These are phyloP conservation scores for Pteromalus puparum DNA, from an alignment of 1,140 invertebrate species.

Conservation along the genomic window DNA sequence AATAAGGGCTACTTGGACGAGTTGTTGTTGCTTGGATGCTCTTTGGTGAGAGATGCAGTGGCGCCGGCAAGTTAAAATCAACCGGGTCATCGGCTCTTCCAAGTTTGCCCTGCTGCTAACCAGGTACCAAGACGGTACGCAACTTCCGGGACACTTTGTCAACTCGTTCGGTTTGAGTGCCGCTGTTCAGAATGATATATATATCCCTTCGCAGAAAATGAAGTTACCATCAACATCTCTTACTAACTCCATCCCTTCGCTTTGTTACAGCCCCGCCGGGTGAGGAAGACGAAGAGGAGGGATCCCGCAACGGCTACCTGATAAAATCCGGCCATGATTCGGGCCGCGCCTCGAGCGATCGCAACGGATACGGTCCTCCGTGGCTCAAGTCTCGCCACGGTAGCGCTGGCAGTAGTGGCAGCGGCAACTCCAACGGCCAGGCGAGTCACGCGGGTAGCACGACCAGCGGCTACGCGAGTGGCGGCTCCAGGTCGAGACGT, in stretches of 20 bases:
- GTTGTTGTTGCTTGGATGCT: conserved; percentile 4
- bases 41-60: conserved; percentile 70
- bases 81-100: conserved; percentile 73
- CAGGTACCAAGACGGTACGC: conserved; percentile 74
- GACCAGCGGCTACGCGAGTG: conserved; percentile 60
- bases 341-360: conserved; percentile 7
- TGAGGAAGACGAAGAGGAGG: conserved; percentile 72
- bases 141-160: not conserved
- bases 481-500: conserved; percentile 59
- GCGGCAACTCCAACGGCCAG: conserved; percentile 20
- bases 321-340: not conserved
- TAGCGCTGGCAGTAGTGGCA: conserved; percentile 20
- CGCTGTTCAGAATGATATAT: not conserved
- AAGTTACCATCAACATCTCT: too few relatives aligned
- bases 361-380: not conserved
- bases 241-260: not conserved
- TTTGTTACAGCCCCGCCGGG: conserved; percentile 66
- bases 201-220: too few relatives aligned
- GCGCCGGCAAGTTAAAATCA: conserved; percentile 70
- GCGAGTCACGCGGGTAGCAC: conserved; percentile 49
- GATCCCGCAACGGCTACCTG: conserved; percentile 29
- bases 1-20: conserved; percentile 6
- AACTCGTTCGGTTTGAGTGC: not conserved
- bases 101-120: conserved; percentile 72
- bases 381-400: conserved; percentile 32